A percentile compares a stretch with the other conserved stretches of the same genome.
Conservation (phyloP, 1,140 invertebrate genomes). For the Pantala flavescens region DNA sequence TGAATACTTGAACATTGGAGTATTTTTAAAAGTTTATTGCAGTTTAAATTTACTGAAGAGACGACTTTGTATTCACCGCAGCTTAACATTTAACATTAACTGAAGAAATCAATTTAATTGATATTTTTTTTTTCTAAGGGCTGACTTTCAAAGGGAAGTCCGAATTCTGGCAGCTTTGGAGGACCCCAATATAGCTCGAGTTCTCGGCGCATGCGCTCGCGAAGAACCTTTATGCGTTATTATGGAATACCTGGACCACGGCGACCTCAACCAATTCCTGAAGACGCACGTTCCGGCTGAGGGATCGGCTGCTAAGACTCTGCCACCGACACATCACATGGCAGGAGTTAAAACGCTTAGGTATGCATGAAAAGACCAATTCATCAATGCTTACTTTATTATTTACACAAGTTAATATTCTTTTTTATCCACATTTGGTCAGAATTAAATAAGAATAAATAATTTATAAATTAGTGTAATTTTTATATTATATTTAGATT, state of each 20-base stretch:
- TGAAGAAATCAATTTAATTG: too few species aligned
- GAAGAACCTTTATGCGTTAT: constrained; percentile 77
- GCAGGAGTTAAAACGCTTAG: constrained; percentile 52
- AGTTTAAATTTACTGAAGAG: too few species aligned
- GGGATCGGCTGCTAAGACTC: constrained; percentile 34
- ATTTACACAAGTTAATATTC: too few species aligned
- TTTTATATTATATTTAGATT: too few species aligned
- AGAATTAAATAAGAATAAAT: too few species aligned
- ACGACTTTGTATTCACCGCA: too few species aligned
- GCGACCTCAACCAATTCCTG: constrained; percentile 81
- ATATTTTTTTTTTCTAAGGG: constrained; percentile 54
- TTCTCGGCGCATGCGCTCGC: constrained; percentile 71
- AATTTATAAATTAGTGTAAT: too few species aligned
- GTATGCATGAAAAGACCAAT: constrained; percentile 30
- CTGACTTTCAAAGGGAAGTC: constrained; percentile 82
- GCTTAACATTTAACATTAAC: too few species aligned
- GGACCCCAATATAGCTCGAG: constrained; percentile 75
- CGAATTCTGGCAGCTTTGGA: constrained; percentile 74
- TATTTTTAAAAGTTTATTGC: too few species aligned
- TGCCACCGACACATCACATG: constrained; percentile 32
- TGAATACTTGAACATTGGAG: too few species aligned
- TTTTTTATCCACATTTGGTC: too few species aligned
- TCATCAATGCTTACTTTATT: too few species aligned
- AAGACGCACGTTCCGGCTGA: constrained; percentile 50
- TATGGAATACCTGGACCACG: constrained; percentile 82